phyloP scores from a whole-genome alignment of 2,888 invertebrate genomes.

The Drosophila prostipennis region DNA sequence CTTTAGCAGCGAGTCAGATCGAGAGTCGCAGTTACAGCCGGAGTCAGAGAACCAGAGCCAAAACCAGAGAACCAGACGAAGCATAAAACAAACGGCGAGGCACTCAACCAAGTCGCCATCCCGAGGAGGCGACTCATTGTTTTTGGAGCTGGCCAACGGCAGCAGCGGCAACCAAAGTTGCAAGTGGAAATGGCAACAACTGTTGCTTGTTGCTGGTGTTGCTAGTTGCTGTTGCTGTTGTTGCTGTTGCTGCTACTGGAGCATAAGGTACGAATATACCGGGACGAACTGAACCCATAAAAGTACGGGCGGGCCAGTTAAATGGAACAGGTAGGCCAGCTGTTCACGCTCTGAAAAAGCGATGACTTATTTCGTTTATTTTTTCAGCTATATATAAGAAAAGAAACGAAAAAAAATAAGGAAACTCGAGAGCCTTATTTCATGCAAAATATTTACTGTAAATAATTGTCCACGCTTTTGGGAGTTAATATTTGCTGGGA shows the following conservation, averaged over 20 bases:
- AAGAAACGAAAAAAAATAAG: not conserved
- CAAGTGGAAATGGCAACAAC: slow-evolving; percentile 58
- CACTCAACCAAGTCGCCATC: slow-evolving; percentile 74
- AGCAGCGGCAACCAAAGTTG: slow-evolving; percentile 38
- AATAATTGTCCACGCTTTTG: slow-evolving; percentile 63
- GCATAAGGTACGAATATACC: slow-evolving; percentile 68
- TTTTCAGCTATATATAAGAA: slow-evolving; percentile 14
- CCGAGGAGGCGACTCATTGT: slow-evolving; percentile 44
- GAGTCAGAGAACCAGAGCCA: slow-evolving; percentile 43
- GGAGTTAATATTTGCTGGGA: slow-evolving; percentile 50
- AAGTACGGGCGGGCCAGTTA: slow-evolving; percentile 75
- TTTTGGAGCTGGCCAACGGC: slow-evolving; percentile 34
- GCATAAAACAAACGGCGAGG: slow-evolving; percentile 77
- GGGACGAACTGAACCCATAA: slow-evolving; percentile 65
- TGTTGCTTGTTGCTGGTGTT: slow-evolving; percentile 40
- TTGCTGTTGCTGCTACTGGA: slow-evolving; percentile 49
- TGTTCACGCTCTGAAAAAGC: slow-evolving; percentile 77
- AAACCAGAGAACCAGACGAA: slow-evolving; percentile 60
- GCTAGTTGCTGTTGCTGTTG: slow-evolving; percentile 40
- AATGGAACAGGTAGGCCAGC: slow-evolving; percentile 77
- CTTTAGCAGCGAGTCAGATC: slow-evolving; percentile 49
- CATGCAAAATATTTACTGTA: slow-evolving; percentile 62
- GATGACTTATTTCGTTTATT: slow-evolving; percentile 54
- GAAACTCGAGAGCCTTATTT: slow-evolving; percentile 41
- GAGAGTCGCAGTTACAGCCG: slow-evolving; percentile 15